Percentiles rank a stretch among this genome's conserved stretches.
Evolutionary conservation across 1,140 invertebrate genomes (phyloP).

Genomic region (Scylla paramamosain): DNA sequence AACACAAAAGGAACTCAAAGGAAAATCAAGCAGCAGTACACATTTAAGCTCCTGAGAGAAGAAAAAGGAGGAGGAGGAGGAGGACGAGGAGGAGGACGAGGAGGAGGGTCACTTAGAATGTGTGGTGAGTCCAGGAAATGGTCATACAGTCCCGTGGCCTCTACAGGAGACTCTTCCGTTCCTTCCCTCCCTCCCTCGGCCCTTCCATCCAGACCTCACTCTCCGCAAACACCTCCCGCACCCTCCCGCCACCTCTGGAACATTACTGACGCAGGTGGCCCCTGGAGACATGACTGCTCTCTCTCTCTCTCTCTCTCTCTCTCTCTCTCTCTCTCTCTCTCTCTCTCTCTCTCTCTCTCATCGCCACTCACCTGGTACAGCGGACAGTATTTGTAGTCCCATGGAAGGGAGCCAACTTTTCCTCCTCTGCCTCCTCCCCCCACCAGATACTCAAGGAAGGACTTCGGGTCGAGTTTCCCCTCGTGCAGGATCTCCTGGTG

Average conservation of each 20-base stretch:
- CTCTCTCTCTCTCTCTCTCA: conserved; percentile 7
- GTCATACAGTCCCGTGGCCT: no score
- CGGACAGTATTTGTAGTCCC: conserved; percentile 60
- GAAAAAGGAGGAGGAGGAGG: not conserved
- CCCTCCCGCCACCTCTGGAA: no score
- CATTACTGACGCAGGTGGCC: no score
- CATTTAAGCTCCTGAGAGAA: no score
- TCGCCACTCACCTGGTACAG: conserved; percentile 58
- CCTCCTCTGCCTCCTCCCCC: not conserved
- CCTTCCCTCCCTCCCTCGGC: no score
- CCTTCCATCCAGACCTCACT: not conserved
- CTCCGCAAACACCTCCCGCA: not conserved
- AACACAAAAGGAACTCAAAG: no score
- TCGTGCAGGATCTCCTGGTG: conserved; percentile 48
- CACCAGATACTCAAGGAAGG: conserved; percentile 55
- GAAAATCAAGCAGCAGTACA: no score
- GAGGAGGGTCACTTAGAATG: not conserved
- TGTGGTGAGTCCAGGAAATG: not conserved
- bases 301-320: conserved; percentile 30
- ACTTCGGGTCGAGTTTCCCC: not conserved
- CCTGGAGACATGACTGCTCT: no score
- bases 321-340: conserved; percentile 32
- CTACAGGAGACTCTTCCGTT: no score
- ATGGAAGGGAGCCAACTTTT: conserved; percentile 31
- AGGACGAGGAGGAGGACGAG: not conserved